Evolutionary conservation across 1,140 invertebrate genomes (phyloP), one percentile per base, ranked within the genome.

Genomic region (Drosophila punjabiensis): DNA sequence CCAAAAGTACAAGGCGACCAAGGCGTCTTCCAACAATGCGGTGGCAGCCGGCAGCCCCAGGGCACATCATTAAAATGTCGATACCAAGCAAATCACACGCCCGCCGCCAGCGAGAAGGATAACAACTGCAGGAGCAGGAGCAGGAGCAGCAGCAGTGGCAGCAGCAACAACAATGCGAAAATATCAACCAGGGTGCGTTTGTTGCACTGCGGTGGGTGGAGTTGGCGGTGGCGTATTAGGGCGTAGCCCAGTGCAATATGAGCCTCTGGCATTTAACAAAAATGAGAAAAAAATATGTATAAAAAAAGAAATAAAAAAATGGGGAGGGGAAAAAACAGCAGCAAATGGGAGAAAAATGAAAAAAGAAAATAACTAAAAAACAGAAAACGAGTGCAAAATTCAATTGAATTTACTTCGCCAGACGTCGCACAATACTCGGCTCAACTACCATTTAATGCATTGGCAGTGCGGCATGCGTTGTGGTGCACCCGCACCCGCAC

Each of bases 1-100:
- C 74, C 82, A 79, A 88, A 87, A 79, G 81, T 87, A 70, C 81
- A 87, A 88, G 84, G 70, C 81, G 80, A 39, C 76, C 39, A 37
- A 68, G 63, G 70, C 69, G 62, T 76, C 59, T 47, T 75, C 50
- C 69, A 75, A 76, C 73, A 69, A 78, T 60, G 76, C 47, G 65
- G 76, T 60, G 48, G 55, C 33, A 58, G 50, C 16, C 69, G 45
- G 73, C 79, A 84, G 89, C 89, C 82, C 71, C 80, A 73, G 85
- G 89, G 82, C 85, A 91, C 89, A 91, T 91, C 89, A 91, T 91
- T 91, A 91, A 91, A 92, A 89, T 92, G 89, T 92, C 89, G 90
- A 91, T 90, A 80, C 79, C 85, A 92, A 91, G 86, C 86, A 90
- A 89, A 89, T 89, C 86, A 89, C 86, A 89, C 86, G 85, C 86